Conservation (phyloP, 2,113 vertebrate genomes). For the Petroica traversi region DNA sequence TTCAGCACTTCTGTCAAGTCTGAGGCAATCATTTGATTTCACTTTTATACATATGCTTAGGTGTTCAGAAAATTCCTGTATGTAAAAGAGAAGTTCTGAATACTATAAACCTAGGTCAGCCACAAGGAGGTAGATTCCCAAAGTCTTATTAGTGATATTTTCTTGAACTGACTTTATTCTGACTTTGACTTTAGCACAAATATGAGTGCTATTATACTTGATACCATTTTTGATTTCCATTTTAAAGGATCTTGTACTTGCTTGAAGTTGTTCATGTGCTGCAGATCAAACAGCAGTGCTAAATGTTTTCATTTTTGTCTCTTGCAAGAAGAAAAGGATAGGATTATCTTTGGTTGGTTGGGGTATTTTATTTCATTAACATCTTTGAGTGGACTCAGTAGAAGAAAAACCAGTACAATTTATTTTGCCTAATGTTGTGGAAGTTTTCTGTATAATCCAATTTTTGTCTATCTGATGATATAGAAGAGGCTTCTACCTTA, state of each 20-base stretch:
- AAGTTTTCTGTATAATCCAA: not conserved
- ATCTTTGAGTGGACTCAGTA: not conserved
- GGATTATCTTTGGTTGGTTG: not conserved
- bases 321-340: not conserved
- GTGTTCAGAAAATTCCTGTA: conserved; percentile 86
- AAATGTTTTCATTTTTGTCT: not conserved
- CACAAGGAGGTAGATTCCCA: conserved; percentile 58
- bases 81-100: conserved; percentile 61
- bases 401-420: not conserved
- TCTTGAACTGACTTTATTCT: conserved; percentile 38
- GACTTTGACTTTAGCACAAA: conserved; percentile 47
- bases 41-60: conserved; percentile 97
- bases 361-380: not conserved
- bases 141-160: conserved; percentile 15
- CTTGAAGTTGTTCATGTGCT: not conserved
- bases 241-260: not conserved
- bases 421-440: not conserved
- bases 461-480: not conserved
- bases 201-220: not conserved
- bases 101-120: conserved; percentile 60
- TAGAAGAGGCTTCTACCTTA: not conserved
- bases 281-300: not conserved
- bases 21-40: conserved; percentile 91
- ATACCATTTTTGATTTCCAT: not conserved
- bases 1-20: conserved; percentile 99